Evolutionary conservation across 2,888 invertebrate species (phyloP).

Genomic region (Drosophila paranaensis): DNA sequence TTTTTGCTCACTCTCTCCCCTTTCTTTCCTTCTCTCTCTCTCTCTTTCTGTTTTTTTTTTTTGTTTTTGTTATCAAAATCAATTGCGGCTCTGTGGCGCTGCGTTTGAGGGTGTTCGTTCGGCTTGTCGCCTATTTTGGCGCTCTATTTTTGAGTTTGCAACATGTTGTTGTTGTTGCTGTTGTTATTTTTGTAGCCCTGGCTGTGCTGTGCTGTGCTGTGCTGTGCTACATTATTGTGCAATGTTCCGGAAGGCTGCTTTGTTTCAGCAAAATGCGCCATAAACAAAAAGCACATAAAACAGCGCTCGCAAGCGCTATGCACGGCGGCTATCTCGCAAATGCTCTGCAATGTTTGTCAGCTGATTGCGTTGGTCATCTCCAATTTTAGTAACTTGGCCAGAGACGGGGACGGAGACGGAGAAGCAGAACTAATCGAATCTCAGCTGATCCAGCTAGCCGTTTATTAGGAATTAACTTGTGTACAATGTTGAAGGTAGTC

Average conservation of each 20-base stretch:
- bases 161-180: conserved; percentile 8
- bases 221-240: conserved; percentile 68
- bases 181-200: conserved; percentile 22
- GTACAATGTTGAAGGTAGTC: background rate
- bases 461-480: background rate
- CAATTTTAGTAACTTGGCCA: conserved; percentile 51
- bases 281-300: conserved; percentile 68
- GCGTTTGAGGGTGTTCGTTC: conserved; percentile 8
- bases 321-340: conserved; percentile 29
- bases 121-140: conserved; percentile 68
- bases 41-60: conserved; percentile 43
- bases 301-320: conserved; percentile 30
- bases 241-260: conserved; percentile 78
- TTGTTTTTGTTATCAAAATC: conserved; percentile 69
- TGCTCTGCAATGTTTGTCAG: conserved; percentile 63
- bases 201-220: conserved; percentile 20
- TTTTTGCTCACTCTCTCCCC: conserved; percentile 3
- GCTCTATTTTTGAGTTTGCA: conserved; percentile 73
- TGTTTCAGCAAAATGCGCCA: conserved; percentile 72
- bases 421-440: conserved; percentile 29
- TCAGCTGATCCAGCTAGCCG: background rate
- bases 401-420: background rate
- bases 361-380: conserved; percentile 62
- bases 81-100: conserved; percentile 44
- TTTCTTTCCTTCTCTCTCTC: background rate